Percentiles rank a stretch among this genome's conserved stretches.
Evolutionary conservation across 2,113 vertebrate genomes (phyloP).

Genomic region (Antigone vipio): DNA sequence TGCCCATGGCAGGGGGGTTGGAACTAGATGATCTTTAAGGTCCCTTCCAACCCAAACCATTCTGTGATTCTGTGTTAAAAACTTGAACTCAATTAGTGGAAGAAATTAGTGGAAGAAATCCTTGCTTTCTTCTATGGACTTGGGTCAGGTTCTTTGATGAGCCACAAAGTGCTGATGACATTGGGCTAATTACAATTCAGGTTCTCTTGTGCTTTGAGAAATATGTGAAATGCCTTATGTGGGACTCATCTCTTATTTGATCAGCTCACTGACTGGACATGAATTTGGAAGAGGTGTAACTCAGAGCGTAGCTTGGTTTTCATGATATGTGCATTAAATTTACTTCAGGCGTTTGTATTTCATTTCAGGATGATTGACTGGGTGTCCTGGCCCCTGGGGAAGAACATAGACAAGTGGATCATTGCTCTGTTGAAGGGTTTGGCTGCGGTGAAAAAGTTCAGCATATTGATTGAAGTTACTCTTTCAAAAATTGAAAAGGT

Average conservation of each 20-base stretch:
- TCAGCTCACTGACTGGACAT: neutral
- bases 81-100: neutral
- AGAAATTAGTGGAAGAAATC: neutral
- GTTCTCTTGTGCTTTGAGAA: neutral
- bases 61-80: neutral
- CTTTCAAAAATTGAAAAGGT: constrained; percentile 85
- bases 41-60: too few species aligned
- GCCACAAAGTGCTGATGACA: neutral
- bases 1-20: too few species aligned
- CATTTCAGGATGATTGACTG: constrained; percentile 82
- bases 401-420: constrained; percentile 85
- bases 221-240: neutral
- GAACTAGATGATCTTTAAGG: too few species aligned
- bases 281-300: neutral
- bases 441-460: constrained; percentile 83
- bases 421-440: constrained; percentile 80
- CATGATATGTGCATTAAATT: neutral
- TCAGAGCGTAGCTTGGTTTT: neutral
- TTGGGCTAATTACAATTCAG: neutral
- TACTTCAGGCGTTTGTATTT: neutral
- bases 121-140: rapidly evolving
- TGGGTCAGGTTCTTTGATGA: neutral
- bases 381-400: constrained; percentile 83
- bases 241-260: neutral
- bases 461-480: constrained; percentile 84